A percentile compares a stretch with the other conserved stretches of the same genome.
Evolutionary conservation across 1,140 invertebrate genomes (phyloP).

Genomic region (Linepithema humile): DNA sequence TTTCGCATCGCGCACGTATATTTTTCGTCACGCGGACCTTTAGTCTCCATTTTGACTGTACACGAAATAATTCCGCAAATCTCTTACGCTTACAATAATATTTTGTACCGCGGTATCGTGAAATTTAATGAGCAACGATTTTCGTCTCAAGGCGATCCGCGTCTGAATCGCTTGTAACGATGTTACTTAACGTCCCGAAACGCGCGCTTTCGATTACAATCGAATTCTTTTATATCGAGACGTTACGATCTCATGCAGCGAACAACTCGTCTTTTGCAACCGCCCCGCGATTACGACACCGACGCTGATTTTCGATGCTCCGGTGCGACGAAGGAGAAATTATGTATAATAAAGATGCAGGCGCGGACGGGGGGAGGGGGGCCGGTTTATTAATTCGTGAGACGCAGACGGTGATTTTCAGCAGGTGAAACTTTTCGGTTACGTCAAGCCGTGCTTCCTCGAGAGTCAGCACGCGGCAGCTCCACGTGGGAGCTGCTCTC

Average conservation of each 20-base stretch:
- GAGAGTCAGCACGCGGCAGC: neutral
- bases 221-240: conserved; percentile 11
- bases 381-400: conserved; percentile 17
- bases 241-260: neutral
- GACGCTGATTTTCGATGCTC: conserved; percentile 20
- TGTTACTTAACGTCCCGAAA: conserved; percentile 33
- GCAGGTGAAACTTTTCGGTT: conserved; percentile 60
- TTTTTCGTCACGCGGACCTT: neutral
- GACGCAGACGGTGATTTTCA: conserved; percentile 37
- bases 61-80: neutral
- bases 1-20: neutral
- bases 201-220: conserved; percentile 17
- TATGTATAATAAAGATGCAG: conserved; percentile 20
- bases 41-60: neutral
- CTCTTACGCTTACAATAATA: neutral
- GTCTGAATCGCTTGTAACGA: conserved; percentile 16
- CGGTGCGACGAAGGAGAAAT: conserved; percentile 1
- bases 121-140: neutral
- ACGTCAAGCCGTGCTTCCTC: conserved; percentile 32
- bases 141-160: neutral
- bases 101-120: neutral
- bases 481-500: neutral
- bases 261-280: conserved; percentile 7
- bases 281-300: conserved; percentile 5
- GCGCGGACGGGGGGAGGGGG: neutral